A percentile compares a stretch with the other conserved stretches of the same genome.
Evolutionary conservation across 2,797 vertebrate species (phyloP).

Genomic region (Heterohyrax brucei): DNA sequence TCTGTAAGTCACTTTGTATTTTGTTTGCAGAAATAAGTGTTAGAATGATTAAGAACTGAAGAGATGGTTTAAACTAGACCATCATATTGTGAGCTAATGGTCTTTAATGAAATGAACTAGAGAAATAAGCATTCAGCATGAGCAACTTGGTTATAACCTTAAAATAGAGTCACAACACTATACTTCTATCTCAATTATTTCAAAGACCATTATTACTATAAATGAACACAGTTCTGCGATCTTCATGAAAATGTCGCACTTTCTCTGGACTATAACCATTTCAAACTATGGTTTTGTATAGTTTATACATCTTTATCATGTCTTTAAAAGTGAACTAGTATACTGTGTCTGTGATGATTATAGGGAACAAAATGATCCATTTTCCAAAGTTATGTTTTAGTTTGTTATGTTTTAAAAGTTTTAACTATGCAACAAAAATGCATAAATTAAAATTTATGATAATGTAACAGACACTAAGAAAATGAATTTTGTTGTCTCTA

Average conservation of each 20-base stretch:
- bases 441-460: background rate
- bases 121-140: background rate
- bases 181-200: conserved; percentile 20
- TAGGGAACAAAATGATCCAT: background rate
- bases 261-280: background rate
- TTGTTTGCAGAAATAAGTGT: background rate
- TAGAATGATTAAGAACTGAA: conserved; percentile 23
- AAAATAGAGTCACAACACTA: background rate
- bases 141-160: conserved; percentile 22
- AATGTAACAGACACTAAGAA: background rate
- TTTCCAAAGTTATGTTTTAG: background rate
- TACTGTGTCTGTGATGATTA: background rate
- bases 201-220: background rate
- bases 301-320: background rate
- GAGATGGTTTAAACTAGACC: background rate
- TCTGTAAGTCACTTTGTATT: background rate
- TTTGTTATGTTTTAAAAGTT: background rate
- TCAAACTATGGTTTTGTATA: background rate
- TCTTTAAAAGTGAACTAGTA: conserved; percentile 51
- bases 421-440: background rate
- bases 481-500: background rate
- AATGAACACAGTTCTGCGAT: background rate
- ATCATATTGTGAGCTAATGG: background rate
- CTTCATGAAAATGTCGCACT: conserved; percentile 10
- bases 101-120: background rate